Conservation (phyloP, 2,113 vertebrate genomes). For the Pachypanchax playfairii region DNA sequence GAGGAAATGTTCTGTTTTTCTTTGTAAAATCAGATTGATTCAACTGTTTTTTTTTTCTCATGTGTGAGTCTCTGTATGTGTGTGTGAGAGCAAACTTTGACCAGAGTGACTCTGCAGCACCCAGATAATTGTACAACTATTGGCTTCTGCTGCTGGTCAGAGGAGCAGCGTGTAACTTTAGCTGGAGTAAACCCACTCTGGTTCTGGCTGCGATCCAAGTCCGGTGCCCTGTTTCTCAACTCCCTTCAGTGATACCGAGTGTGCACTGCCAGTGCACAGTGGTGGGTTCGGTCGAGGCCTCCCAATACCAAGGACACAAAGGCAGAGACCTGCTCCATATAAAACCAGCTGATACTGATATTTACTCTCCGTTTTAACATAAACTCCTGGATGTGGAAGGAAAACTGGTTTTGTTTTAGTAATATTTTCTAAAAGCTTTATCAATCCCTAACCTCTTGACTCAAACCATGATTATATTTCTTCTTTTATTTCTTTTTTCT, state of each 20-base stretch:
- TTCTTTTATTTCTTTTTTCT: background rate
- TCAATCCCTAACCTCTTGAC: background rate
- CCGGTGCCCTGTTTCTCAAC: constrained; percentile 37
- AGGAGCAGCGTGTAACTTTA: constrained; percentile 46
- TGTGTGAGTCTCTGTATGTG: background rate
- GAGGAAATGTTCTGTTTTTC: constrained; percentile 19
- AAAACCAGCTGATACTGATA: constrained; percentile 45
- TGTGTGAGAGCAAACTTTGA: constrained; percentile 44
- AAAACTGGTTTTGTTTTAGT: background rate
- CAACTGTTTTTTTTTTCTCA: background rate
- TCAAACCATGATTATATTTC: background rate
- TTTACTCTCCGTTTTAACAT: constrained; percentile 3
- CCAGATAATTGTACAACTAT: constrained; percentile 36
- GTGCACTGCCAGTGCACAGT: constrained; percentile 32
- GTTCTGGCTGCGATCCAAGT: constrained; percentile 45
- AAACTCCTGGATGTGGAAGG: constrained; percentile 25
- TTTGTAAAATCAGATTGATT: constrained; percentile 15
- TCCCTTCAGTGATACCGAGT: constrained; percentile 27
- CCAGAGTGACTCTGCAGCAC: constrained; percentile 39
- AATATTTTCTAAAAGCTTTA: background rate
- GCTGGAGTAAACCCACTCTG: constrained; percentile 42
- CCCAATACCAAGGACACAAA: constrained; percentile 42
- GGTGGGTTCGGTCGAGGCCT: constrained; percentile 44
- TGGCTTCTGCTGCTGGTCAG: constrained; percentile 50
- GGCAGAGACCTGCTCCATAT: constrained; percentile 29